Base-by-base conservation (phyloP, 2,888 invertebrate species). In the Dimorphilus gyrociliatus region DNA sequence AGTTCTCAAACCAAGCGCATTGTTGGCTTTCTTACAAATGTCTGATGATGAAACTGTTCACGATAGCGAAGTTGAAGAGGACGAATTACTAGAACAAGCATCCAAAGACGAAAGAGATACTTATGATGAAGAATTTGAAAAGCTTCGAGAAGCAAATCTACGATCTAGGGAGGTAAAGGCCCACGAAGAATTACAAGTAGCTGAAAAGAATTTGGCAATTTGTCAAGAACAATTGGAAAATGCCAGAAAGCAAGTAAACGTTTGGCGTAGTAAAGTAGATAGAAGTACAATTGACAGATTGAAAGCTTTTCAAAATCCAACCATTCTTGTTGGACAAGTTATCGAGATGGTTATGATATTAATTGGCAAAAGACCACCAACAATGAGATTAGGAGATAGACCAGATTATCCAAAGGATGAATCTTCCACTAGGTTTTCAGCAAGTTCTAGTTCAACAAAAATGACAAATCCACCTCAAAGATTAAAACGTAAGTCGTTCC, bases 321-420 rank as follows among this genome's bases (percentile, higher is more conserved):
- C 62, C 4, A 13, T 49, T 8, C 41, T 60, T 19, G 59, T 62
- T 3, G 58, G 58, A 10, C 54, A 56, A 32, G 54, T 61, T 28
- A 53, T 61, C 50, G 60, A 62, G 42, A 61, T 62, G 60, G 51
- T 59, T 15, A 53, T 60, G 53, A 52, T 51, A 23, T 45, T 61
- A 30, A 55, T 61, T 30, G 60, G 60, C 10, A 59, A 59, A 34
- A 47, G 51, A 8, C 40, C 53, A 19, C 54, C 55, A n/a, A 13
- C 40, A 27, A 16, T 19, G 25, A 30, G 16, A 16, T 17, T 14
- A 4, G n/a, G n/a, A n/a, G n/a, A n/a, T 19, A 19, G 37, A 4
- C 27, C 27, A 4, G 41, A 36, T 8, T 19, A 7, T 1, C 18
- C 38, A 16, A 47, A 50, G 25, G 55, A 55, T n/a, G 51, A 51